Base-by-base conservation (phyloP, 2,888 invertebrate genomes). In the Agrochola circellaris region DNA sequence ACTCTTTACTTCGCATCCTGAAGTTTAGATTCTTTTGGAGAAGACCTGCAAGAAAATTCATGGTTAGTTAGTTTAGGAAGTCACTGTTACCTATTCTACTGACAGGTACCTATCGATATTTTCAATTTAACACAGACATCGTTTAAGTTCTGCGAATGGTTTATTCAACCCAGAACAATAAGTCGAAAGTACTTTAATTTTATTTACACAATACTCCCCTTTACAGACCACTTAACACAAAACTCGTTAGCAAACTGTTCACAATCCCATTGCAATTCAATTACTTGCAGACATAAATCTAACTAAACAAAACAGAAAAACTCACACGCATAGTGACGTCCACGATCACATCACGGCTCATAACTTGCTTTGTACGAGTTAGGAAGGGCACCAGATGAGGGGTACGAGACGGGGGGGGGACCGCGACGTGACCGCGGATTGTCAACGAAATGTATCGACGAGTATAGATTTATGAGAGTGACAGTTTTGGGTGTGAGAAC, bases 401-500 rank as follows among this genome's bases (percentile, higher is more conserved):
- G 81, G 79, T 77, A 73, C 79, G 77, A 81, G 62, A 77, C 76
- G 80, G 75, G 79, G 75, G 67, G 74, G 75, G 75, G 80, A 83
- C 85, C 89, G 72, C 81, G 82, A 84, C 77, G 75, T 74, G 86
- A 85, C 89, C 88, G 77, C 81, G 80, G 75, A 81, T 81, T 87
- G 78, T 79, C 83, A 82, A 70, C 83, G 84, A 82, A 76, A 87
- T 85, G 88, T 87, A 88, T 88, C 86, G 88, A 85, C 79, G 84
- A 84, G 70, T 81, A 64, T 73, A 79, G 84, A 85, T 87, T 85
- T 85, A 89, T 86, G 79, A 79, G 77, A 71, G 58, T 74, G 68
- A 77, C 78, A 79, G 73, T 73, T 85, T 81, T 70, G 61, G 65
- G 65, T 60, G 51, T 64, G 8, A 17, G 54, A 65, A 70, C 26